These are phyloP conservation scores for Bucco capensis DNA, from an alignment of 2,113 vertebrate species.

Conservation along the genomic window DNA sequence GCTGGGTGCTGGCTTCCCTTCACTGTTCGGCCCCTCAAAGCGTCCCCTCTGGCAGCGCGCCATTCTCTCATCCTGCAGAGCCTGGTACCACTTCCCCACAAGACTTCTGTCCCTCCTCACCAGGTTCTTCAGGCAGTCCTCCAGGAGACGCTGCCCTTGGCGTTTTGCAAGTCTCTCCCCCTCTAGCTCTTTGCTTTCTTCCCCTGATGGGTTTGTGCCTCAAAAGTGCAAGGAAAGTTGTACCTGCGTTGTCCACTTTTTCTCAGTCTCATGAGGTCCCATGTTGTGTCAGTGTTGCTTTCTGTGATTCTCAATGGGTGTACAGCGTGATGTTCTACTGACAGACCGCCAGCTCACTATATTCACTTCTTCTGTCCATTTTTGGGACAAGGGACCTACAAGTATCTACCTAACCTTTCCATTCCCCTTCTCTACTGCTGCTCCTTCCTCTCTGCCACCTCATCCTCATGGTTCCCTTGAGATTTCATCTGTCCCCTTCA, in stretches of 20 bases:
- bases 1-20: not conserved
- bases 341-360: not conserved
- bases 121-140: not conserved
- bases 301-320: not conserved
- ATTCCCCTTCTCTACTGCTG: not conserved
- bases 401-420: not conserved
- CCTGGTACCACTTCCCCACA: not conserved
- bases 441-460: not conserved
- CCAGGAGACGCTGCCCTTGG: not conserved
- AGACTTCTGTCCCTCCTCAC: not conserved
- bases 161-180: not conserved
- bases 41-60: not conserved
- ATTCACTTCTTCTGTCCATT: not conserved
- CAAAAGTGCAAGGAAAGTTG: not conserved
- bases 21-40: not conserved
- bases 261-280: not conserved
- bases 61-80: not conserved
- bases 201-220: not conserved
- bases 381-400: not conserved
- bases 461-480: not conserved
- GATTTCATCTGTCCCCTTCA: not conserved
- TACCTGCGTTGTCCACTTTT: not conserved
- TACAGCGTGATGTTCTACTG: not conserved
- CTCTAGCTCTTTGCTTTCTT: not conserved
- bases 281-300: rapidly evolving